Base-by-base conservation (phyloP, 2,797 vertebrate genomes). In the Pampus argenteus region DNA sequence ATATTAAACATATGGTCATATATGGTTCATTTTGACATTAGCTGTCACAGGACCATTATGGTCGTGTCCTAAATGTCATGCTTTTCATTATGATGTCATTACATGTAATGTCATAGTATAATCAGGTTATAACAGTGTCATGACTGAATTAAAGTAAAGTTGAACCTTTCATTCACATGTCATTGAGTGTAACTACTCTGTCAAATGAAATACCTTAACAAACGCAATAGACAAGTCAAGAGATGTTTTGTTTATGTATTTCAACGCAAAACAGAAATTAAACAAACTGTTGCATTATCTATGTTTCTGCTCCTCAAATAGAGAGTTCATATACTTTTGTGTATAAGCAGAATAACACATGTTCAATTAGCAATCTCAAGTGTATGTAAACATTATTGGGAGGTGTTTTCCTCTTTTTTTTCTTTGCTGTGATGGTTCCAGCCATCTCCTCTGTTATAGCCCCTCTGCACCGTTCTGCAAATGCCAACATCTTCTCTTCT, bases 381-480 rank as follows among this genome's bases (percentile, higher is more conserved):
- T 71, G 58, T 63, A 28, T 31, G 63, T 71, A 55, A 56, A 38
- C 26, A 63, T 63, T 71, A 63, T 48, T 63, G 59, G 69, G 14
- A 71, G 69, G 22, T 55, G 58, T 47, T 71, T 49, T 62, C 68
- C 57, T 20, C 57, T 40, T 61, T 60, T 55, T n/a, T 54, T 54
- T 29, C 26, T 31, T 54, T 31, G 6, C 51, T 54, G 51, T 54
- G 28, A 54, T 69, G 13, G 36, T 70, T 60, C 55, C 38, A 63
- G 69, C 40, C 40, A 64, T 72, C 60, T 56, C 69, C 13, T 55
- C 3, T 47, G n/a, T 71, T 63, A 45, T 11, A 55, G 40, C 48
- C 18, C 47, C 22, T 23, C 34, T 70, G 34, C 36, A 70, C n/a
- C 4, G 48, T 25, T 61, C 57, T 71, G 59, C 38, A 18, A 71